A percentile compares a stretch with the other conserved stretches of the same genome.
Conservation (phyloP, 2,113 vertebrate genomes). For the Rhinogobius similis region DNA sequence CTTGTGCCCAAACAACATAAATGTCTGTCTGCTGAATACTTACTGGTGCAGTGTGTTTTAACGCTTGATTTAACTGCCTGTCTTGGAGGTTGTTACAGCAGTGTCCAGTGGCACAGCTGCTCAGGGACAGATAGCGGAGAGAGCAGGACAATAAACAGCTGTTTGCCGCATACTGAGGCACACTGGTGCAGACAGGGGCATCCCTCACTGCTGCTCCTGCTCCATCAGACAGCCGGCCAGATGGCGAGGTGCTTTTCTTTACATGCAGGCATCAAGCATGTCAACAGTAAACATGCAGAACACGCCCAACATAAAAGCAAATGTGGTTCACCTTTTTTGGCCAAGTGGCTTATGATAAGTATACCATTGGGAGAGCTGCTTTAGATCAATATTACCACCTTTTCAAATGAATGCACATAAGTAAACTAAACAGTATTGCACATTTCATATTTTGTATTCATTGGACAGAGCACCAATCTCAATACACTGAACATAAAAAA, state of each 20-base stretch:
- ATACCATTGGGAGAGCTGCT: not conserved
- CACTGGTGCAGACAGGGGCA: conserved; percentile 48
- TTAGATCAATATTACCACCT: not conserved
- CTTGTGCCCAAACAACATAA: not conserved
- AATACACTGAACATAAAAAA: not conserved
- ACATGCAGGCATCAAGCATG: not conserved
- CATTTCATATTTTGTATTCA: not conserved
- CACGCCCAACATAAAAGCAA: not conserved
- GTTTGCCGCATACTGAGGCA: conserved; percentile 59
- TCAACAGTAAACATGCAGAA: not conserved
- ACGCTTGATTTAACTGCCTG: not conserved
- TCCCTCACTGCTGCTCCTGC: conserved; percentile 58
- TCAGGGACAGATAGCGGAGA: conserved; percentile 18
- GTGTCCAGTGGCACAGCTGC: conserved; percentile 31
- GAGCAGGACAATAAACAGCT: conserved; percentile 56
- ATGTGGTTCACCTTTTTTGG: not conserved
- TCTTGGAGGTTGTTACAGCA: conserved; percentile 1
- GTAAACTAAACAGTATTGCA: not conserved
- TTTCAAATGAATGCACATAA: not conserved
- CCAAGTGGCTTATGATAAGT: not conserved
- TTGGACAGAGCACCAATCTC: not conserved
- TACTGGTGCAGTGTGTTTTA: not conserved
- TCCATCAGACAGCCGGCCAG: conserved; percentile 46
- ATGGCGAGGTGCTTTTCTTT: not conserved
- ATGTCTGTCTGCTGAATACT: not conserved